Evolutionary conservation across 2,888 invertebrate species (phyloP), one percentile per base, ranked within the genome.

Genomic region (Drosophila fungiperda): DNA sequence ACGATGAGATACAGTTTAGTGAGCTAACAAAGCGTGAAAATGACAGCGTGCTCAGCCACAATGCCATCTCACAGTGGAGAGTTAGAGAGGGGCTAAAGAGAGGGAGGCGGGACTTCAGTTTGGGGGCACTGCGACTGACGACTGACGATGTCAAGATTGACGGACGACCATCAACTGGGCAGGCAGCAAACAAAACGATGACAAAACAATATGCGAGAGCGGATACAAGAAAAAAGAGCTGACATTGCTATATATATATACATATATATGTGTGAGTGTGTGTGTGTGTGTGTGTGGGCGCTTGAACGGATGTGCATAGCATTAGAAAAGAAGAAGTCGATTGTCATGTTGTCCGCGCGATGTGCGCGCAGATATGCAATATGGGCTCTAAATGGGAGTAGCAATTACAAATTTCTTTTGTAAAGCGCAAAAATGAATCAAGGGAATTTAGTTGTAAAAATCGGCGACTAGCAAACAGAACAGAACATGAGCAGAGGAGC

Each of bases 1-100:
- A 68, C 75, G 69, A 70, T 69, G 74, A 75, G 68, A 68, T 70
- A 82, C 87, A 84, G 84, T 87, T 84, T 84, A 87, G 87, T 82
- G 83, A 74, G 83, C 83, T 83, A 89, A 75, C 89, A 88, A 90
- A 89, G 90, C 90, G 87, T 90, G 84, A 89, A 90, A 90, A 89
- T 83, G 88, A 84, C 89, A 88, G 81, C 79, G 82, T 79, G 83
- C 68, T 60, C 62, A 63, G 63, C 75, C 68, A 80, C 81, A 80
- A 80, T 73, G 78, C 68, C 68, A 48, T 42, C 70, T 26, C 26
- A 1, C 15, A 45, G 45, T 15, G 15, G 8, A 32, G 12, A 32
- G 20, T 3, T 12, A 4, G 15, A 8, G 33, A 33, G 52, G 32
- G 57, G 57, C 7, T 6, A 15, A 8, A 8, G 8, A 15, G 45